Percentiles rank a stretch among this genome's conserved stretches.
phyloP scores from a whole-genome alignment of 2,797 vertebrate genomes.

The Emydoidea blandingii region DNA sequence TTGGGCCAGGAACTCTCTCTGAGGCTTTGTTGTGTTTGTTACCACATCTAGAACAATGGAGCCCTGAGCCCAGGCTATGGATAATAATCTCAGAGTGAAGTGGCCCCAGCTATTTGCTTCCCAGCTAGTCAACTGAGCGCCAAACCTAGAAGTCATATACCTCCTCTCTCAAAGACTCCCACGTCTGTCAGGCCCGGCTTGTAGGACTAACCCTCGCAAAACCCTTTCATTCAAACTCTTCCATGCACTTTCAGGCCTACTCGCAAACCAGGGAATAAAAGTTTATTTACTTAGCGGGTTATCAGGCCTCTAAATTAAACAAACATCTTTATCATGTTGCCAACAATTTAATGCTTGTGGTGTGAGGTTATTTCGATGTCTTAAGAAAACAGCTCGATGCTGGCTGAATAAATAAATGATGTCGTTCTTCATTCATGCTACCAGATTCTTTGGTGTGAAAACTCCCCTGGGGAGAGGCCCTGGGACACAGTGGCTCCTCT shows the following conservation, averaged over 20 bases:
- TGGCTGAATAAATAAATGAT: constrained; percentile 83
- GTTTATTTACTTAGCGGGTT: constrained; percentile 78
- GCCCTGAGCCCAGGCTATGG: rapidly evolving
- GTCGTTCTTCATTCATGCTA: constrained; percentile 79
- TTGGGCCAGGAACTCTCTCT: rapidly evolving
- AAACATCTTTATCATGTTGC: constrained; percentile 79
- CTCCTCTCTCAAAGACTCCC: neutral
- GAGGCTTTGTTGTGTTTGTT: neutral
- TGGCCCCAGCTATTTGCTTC: neutral
- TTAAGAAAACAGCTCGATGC: constrained; percentile 79
- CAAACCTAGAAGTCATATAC: neutral
- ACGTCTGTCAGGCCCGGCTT: neutral
- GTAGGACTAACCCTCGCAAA: neutral
- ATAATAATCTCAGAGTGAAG: neutral
- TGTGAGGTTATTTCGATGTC: constrained; percentile 76
- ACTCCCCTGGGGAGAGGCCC: constrained; percentile 68
- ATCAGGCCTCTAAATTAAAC: constrained; percentile 80
- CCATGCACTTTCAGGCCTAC: constrained; percentile 46
- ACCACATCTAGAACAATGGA: neutral
- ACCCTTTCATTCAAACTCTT: constrained; percentile 23
- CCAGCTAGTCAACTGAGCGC: neutral
- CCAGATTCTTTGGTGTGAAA: constrained; percentile 77
- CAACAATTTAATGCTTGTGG: constrained; percentile 79
- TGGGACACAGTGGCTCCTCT: constrained; percentile 81
- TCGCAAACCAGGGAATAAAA: constrained; percentile 52